phyloP scores from a whole-genome alignment of 2,113 vertebrate species.

The Tupaia chinensis region DNA sequence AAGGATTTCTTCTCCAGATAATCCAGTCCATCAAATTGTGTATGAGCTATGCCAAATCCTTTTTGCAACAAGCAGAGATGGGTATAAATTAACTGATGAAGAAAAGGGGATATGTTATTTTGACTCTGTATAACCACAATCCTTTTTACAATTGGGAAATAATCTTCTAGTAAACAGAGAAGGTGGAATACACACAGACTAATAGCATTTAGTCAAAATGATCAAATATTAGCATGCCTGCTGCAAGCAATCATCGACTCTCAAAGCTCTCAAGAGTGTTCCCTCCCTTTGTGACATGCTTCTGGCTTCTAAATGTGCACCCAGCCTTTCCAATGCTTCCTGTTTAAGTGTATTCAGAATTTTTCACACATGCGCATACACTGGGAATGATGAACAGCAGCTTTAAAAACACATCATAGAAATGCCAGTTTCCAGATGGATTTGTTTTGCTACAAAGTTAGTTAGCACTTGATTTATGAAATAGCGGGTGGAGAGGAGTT shows the following conservation, averaged over 20 bases:
- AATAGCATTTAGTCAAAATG: neutral
- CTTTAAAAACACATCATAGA: slow-evolving; percentile 74
- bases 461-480: slow-evolving; percentile 74
- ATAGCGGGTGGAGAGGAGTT: slow-evolving; percentile 10
- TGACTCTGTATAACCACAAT: slow-evolving; percentile 62
- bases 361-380: slow-evolving; percentile 54
- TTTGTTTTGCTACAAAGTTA: slow-evolving; percentile 79
- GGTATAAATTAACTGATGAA: slow-evolving; percentile 70
- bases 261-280: neutral
- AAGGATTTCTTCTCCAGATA: neutral
- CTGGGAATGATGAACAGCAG: slow-evolving; percentile 68
- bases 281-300: neutral
- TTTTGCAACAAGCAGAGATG: neutral
- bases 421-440: slow-evolving; percentile 82
- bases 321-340: neutral
- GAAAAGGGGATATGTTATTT: slow-evolving; percentile 62
- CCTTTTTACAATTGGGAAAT: slow-evolving; percentile 66
- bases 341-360: slow-evolving; percentile 52
- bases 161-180: slow-evolving; percentile 72
- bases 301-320: neutral
- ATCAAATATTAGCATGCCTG: slow-evolving; percentile 54
- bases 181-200: slow-evolving; percentile 8
- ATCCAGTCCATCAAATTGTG: neutral
- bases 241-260: neutral
- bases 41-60: slow-evolving; percentile 10